Percentiles rank a stretch among this genome's conserved stretches.
Conservation (phyloP, 2,888 invertebrate species). For the Drosophila putrida region DNA sequence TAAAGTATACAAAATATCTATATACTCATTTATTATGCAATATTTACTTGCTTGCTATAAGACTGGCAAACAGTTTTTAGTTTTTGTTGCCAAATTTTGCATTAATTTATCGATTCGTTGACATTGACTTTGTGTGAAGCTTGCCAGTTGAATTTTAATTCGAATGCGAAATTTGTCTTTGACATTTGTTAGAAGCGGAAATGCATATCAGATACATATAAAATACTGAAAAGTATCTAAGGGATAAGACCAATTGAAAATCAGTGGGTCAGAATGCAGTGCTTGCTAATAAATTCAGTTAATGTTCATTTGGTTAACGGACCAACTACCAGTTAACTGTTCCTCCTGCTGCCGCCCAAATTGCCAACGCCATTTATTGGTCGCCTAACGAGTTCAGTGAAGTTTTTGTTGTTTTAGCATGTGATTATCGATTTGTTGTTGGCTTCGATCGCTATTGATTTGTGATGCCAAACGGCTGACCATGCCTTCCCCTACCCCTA, state of each 20-base stretch:
- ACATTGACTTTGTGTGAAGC: slow-evolving; percentile 60
- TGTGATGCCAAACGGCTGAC: slow-evolving; percentile 58
- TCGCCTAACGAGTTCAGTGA: slow-evolving; percentile 43
- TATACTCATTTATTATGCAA: slow-evolving; percentile 51
- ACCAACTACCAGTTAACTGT: slow-evolving; percentile 40
- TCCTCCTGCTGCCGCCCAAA: slow-evolving; percentile 15
- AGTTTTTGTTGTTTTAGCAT: slow-evolving; percentile 44
- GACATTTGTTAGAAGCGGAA: slow-evolving; percentile 44
- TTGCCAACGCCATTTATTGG: slow-evolving; percentile 52
- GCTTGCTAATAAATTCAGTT: slow-evolving; percentile 54
- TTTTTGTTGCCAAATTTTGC: slow-evolving; percentile 19
- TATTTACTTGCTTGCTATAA: slow-evolving; percentile 32
- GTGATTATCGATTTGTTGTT: slow-evolving; percentile 69
- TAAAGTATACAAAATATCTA: slow-evolving; percentile 15
- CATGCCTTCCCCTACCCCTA: not conserved
- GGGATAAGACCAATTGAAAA: not conserved
- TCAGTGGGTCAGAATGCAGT: slow-evolving; percentile 32
- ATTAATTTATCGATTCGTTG: slow-evolving; percentile 44
- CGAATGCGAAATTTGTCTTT: slow-evolving; percentile 32
- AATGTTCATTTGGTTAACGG: slow-evolving; percentile 48
- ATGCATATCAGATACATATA: slow-evolving; percentile 9
- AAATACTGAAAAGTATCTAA: slow-evolving; percentile 6
- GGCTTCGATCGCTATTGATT: slow-evolving; percentile 69
- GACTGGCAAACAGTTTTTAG: slow-evolving; percentile 21
- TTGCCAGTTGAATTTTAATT: slow-evolving; percentile 41